Conservation (phyloP, 2,113 vertebrate species). For the Tor tambroides region DNA sequence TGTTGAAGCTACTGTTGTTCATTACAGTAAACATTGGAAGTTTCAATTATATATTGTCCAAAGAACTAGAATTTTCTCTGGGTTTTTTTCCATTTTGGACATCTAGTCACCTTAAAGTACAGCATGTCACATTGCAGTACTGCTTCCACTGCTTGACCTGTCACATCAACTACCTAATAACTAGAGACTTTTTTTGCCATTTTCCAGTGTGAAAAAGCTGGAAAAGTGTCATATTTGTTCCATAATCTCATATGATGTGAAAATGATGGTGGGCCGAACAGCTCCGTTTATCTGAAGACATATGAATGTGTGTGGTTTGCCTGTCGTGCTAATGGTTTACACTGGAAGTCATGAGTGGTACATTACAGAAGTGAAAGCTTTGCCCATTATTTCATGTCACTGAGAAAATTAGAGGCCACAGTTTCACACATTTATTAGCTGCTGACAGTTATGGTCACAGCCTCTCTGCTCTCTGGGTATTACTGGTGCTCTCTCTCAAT, state of each 20-base stretch:
- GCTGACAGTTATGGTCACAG: conserved; percentile 52
- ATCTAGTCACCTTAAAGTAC: not conserved
- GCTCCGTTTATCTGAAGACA: conserved; percentile 40
- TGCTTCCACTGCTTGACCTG: not conserved
- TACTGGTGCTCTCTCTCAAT: conserved; percentile 32
- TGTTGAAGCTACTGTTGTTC: not conserved
- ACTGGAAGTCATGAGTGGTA: conserved; percentile 45
- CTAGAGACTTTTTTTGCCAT: not conserved
- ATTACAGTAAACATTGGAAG: not conserved
- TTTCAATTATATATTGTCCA: not conserved
- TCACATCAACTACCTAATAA: not conserved
- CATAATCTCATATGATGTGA: conserved; percentile 12
- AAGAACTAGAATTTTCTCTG: not conserved
- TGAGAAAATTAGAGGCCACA: conserved; percentile 51
- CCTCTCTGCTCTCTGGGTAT: conserved; percentile 36
- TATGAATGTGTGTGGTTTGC: conserved; percentile 34
- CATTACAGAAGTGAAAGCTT: conserved; percentile 44
- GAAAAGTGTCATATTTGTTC: conserved; percentile 8
- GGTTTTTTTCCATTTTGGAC: not conserved
- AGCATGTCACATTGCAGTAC: not conserved
- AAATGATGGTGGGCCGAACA: conserved; percentile 25
- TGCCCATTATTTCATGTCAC: conserved; percentile 54
- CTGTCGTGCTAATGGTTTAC: conserved; percentile 50
- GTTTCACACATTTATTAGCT: conserved; percentile 51
- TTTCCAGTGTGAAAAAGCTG: not conserved